phyloP scores from a whole-genome alignment of 2,797 vertebrate genomes.

The Chelmon rostratus region DNA sequence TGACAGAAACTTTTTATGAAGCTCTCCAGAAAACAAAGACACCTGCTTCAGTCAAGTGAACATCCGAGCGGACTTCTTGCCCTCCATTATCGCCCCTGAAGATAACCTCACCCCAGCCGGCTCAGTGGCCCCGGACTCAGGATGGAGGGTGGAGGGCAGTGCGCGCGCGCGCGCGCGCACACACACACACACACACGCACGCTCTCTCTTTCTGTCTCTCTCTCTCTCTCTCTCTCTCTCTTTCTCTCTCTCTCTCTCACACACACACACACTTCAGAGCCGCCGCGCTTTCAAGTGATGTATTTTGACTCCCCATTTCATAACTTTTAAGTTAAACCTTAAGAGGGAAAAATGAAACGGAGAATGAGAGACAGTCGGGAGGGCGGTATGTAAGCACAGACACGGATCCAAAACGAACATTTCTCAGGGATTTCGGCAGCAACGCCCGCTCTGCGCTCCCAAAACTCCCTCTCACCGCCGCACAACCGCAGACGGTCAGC shows the following conservation, averaged over 20 bases:
- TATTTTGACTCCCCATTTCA: slow-evolving; percentile 83
- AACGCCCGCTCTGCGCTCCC: slow-evolving; percentile 85
- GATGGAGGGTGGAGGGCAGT: slow-evolving; percentile 55
- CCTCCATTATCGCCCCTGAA: slow-evolving; percentile 54
- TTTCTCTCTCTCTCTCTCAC: background rate
- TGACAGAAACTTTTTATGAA: background rate
- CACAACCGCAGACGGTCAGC: slow-evolving; percentile 89
- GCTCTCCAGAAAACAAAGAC: slow-evolving; percentile 36
- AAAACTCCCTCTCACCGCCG: slow-evolving; percentile 83
- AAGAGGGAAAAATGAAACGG: slow-evolving; percentile 83
- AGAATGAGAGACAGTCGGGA: slow-evolving; percentile 84
- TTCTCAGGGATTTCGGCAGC: slow-evolving; percentile 90
- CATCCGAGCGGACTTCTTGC: slow-evolving; percentile 47
- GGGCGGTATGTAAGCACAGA: slow-evolving; percentile 88
- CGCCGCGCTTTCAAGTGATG: slow-evolving; percentile 77
- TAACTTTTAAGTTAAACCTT: slow-evolving; percentile 85
- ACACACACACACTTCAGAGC: slow-evolving; percentile 49
- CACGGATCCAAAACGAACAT: slow-evolving; percentile 90
- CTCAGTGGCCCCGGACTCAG: slow-evolving; percentile 55
- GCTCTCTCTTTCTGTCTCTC: no score
- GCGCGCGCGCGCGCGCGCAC: slow-evolving; percentile 7
- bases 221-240: no score
- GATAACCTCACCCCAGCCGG: slow-evolving; percentile 66
- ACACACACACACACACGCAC: slow-evolving; percentile 4
- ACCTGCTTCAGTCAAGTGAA: slow-evolving; percentile 61